Percentiles rank a stretch among this genome's conserved stretches.
Evolutionary conservation across 2,888 invertebrate species (phyloP).

Genomic region (Lymantria dispar): DNA sequence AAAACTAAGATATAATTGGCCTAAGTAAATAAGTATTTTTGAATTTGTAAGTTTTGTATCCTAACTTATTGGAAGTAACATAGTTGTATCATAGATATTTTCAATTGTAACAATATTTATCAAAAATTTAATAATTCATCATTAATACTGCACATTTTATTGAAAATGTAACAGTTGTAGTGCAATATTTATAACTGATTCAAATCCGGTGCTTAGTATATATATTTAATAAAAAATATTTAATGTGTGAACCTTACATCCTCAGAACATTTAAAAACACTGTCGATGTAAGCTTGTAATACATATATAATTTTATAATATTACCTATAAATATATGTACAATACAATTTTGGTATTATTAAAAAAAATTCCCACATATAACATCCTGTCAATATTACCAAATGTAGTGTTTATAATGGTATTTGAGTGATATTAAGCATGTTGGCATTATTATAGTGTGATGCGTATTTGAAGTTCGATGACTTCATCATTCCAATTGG

Average conservation of each 20-base stretch:
- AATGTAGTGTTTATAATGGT: conserved; percentile 50
- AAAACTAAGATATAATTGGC: conserved; percentile 61
- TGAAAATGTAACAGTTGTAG: conserved; percentile 42
- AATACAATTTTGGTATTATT: conserved; percentile 33
- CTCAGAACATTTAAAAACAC: conserved; percentile 70
- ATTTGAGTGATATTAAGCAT: conserved; percentile 58
- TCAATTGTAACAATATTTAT: conserved; percentile 34
- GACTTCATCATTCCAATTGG: conserved; percentile 68
- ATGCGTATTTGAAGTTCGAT: conserved; percentile 40
- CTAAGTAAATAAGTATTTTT: conserved; percentile 74
- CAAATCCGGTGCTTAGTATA: conserved; percentile 61
- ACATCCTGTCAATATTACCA: conserved; percentile 58
- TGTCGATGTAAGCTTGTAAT: conserved; percentile 39
- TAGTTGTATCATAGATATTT: conserved; percentile 42
- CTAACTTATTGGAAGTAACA: conserved; percentile 53
- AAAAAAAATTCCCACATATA: conserved; percentile 39
- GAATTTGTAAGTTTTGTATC: conserved; percentile 69
- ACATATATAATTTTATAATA: conserved; percentile 20
- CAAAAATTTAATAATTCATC: conserved; percentile 40
- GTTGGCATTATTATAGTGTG: conserved; percentile 49
- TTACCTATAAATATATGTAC: conserved; percentile 16
- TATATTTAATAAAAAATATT: conserved; percentile 25
- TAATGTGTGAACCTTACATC: conserved; percentile 41
- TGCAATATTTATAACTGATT: conserved; percentile 62
- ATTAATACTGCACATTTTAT: conserved; percentile 45